Base-by-base conservation (phyloP, 1,140 invertebrate species). In the Drosophila lini region DNA sequence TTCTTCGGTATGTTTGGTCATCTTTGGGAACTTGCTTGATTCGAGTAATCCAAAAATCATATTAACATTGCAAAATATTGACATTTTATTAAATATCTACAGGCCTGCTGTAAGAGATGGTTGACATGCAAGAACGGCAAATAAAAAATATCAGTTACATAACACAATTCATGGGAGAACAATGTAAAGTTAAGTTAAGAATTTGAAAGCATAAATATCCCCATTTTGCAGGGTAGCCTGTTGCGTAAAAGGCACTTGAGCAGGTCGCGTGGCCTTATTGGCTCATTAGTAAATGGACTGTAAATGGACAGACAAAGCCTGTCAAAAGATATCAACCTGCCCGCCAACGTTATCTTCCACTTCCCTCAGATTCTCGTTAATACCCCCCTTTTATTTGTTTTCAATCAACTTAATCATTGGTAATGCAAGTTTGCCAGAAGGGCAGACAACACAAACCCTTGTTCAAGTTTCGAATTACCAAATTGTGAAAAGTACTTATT, bases 281-380 rank as follows among this genome's bases (percentile, higher is more conserved):
- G 73, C 76, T 86, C 83, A 86, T 86, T 88, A 86, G 80, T 55
- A 86, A 86, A 86, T 86, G 71, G 82, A 77, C 71, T 83, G 83
- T 70, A 78, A 85, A 88, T 86, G 76, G 68, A 59, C 59, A 53
- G 75, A 64, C 62, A 78, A 79, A 75, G 83, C 71, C 83, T 80
- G 76, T 77, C 80, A 88, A 77, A 67, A 70, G 70, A 75, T 81
- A 82, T 64, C 45, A 67, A 48, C 47, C 60, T 47, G 28, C 28
- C 36, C 19, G 16, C 34, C 40, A 70, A 47, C 34, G 34, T 68
- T 58, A 76, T 76, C 16, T 13, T 22, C 34, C 32, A 13, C 13
- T 28, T 25, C 28, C 36, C 31, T 36, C 19, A 34, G 28, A 41
- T 25, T 57, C n/a, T 5, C 22, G 16, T 7, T 74, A 73, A 75